Evolutionary conservation across 2,797 vertebrate species (phyloP), one percentile per base, ranked within the genome.

Genomic region (Hyperoplus immaculatus): DNA sequence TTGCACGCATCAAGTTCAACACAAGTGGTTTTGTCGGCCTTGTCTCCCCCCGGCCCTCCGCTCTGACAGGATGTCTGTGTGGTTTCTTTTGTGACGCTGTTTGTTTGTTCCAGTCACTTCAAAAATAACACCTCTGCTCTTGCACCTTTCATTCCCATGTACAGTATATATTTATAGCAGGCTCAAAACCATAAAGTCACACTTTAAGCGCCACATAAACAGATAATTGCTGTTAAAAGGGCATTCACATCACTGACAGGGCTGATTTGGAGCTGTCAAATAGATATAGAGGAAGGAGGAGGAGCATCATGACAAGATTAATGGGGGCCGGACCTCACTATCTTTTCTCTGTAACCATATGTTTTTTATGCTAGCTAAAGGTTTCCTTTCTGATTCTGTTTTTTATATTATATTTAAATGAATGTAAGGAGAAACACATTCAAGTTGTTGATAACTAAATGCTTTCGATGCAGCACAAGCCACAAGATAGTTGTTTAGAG

Each of bases 11-110:
- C 4, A 0, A 64, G n/a, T 9, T 64, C 7, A 67, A 6, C 46
- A 6, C 10, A 8, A 0, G 62, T 39, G 72, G 65, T 77, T 77
- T 78, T 43, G 9, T 51, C 18, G 5, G 45, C 58, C 11, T 0
- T 38, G 2, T 15, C 21, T 12, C 21, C 14, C 1, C 5, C 10
- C 4, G 47, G 2, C 14, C 42, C 29, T 15, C 41, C 42, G 12
- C 15, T 16, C 16, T 59, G 21, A 86, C 87, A 88, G 85, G 85
- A 90, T 77, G 79, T 82, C 18, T 65, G 0, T 69, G 80, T 78
- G 83, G 80, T 85, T 50, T 45, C 15, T 9, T 57, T 57, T 75
- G 11, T 49, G 36, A 47, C 18, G 56, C 16, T 81, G 29, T 64
- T 81, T 83, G 76, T 83, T 83, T 78, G 72, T 54, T 70, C 16